Percentiles rank a stretch among this genome's conserved stretches.
These are phyloP conservation scores for Eristalinus sepulchralis DNA, from an alignment of 2,888 invertebrate genomes.

Conservation along the genomic window DNA sequence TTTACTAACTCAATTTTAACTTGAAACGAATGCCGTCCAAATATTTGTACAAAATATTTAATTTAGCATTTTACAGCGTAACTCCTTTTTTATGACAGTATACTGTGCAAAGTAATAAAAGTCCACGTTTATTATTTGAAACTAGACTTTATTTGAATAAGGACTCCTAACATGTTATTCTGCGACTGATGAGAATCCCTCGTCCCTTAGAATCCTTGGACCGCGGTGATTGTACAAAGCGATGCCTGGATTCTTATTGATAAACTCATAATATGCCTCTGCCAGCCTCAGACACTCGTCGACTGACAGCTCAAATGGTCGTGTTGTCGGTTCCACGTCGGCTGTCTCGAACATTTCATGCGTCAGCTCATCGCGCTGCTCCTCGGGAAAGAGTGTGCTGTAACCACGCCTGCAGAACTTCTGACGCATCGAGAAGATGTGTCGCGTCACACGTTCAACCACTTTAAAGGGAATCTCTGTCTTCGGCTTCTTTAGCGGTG, in stretches of 20 bases:
- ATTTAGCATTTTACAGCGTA: conserved; percentile 34
- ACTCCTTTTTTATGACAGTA: conserved; percentile 34
- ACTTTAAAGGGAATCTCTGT: conserved; percentile 90
- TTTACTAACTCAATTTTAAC: background rate
- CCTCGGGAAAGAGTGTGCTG: conserved; percentile 88
- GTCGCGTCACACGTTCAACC: conserved; percentile 93
- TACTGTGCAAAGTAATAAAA: conserved; percentile 48
- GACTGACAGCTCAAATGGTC: conserved; percentile 89
- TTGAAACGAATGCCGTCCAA: conserved; percentile 74
- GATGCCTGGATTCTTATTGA: conserved; percentile 86
- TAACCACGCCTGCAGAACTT: conserved; percentile 89
- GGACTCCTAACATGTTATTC: background rate
- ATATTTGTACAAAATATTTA: conserved; percentile 69
- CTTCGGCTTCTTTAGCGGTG: conserved; percentile 88
- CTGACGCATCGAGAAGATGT: conserved; percentile 93
- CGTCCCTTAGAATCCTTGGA: conserved; percentile 73
- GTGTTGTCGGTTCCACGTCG: conserved; percentile 86
- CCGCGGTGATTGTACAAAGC: conserved; percentile 87
- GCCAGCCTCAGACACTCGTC: conserved; percentile 90
- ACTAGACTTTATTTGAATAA: conserved; percentile 44
- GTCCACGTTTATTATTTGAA: background rate
- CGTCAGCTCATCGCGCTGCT: conserved; percentile 85
- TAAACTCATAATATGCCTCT: conserved; percentile 88
- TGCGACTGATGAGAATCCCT: background rate
- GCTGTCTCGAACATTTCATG: conserved; percentile 86